A percentile compares a stretch with the other conserved stretches of the same genome.
phyloP scores from a whole-genome alignment of 2,888 invertebrate genomes.

The Drosophila anomalata region DNA sequence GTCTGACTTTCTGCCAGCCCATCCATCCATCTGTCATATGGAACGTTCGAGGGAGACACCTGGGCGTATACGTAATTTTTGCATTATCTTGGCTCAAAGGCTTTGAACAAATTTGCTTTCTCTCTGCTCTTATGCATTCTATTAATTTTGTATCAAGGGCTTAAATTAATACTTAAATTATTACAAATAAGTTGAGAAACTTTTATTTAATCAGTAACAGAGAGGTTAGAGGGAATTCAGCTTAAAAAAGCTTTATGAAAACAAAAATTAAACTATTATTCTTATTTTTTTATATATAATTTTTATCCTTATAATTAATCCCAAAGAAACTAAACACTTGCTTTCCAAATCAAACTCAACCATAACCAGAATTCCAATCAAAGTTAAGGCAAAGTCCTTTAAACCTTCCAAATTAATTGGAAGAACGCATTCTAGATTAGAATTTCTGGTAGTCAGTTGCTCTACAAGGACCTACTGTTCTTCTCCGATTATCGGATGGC shows the following conservation, averaged over 20 bases:
- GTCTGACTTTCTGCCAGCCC: constrained; percentile 3
- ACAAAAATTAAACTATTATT: too few species aligned
- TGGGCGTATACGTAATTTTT: constrained; percentile 8
- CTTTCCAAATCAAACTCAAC: not conserved
- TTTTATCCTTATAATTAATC: too few species aligned
- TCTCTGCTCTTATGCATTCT: not conserved
- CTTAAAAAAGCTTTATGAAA: too few species aligned
- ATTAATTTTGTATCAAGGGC: not conserved
- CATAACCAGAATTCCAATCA: not conserved
- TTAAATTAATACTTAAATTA: not conserved
- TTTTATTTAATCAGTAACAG: too few species aligned
- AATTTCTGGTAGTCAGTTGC: too few species aligned
- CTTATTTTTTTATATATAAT: too few species aligned
- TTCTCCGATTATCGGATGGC: not conserved
- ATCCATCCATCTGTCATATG: constrained; percentile 3
- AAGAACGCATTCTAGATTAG: too few species aligned
- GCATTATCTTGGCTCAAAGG: not conserved
- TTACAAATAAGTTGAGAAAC: too few species aligned
- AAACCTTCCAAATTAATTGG: too few species aligned
- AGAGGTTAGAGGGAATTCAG: too few species aligned
- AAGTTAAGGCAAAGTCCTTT: too few species aligned
- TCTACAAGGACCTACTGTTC: not conserved
- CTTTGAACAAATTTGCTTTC: not conserved
- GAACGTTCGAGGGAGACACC: constrained; percentile 3
- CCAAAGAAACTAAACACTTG: not conserved